These are phyloP conservation scores for Otocyon megalotis DNA, from an alignment of 2,113 vertebrate genomes.

Conservation along the genomic window DNA sequence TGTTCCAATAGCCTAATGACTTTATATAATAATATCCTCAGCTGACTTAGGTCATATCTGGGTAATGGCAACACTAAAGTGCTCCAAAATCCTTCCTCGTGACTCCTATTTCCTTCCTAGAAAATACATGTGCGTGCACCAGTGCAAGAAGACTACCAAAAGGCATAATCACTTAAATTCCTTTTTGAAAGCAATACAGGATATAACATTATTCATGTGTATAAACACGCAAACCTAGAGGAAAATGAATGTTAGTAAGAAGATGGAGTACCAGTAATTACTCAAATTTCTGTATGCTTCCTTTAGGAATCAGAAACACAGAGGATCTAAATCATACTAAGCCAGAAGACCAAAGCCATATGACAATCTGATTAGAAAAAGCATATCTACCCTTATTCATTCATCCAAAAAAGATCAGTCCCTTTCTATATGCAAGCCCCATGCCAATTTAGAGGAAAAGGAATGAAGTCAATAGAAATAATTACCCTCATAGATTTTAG, in stretches of 20 bases:
- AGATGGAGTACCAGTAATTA: background rate
- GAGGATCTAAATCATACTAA: background rate
- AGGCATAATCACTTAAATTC: background rate
- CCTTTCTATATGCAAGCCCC: background rate
- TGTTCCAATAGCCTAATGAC: background rate
- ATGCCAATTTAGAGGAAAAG: background rate
- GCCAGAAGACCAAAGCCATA: background rate
- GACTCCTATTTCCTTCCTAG: background rate
- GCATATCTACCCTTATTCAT: background rate
- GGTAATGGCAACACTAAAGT: background rate
- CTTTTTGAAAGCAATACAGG: background rate
- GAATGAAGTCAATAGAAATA: background rate
- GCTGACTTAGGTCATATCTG: background rate
- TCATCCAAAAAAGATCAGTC: background rate
- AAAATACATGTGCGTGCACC: background rate
- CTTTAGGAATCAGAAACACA: background rate
- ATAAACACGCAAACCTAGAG: background rate
- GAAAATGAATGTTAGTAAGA: background rate
- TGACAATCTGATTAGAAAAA: background rate
- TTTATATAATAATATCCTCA: background rate
- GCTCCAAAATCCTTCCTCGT: background rate
- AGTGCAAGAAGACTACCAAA: background rate
- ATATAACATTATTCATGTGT: background rate
- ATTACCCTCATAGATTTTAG: background rate
- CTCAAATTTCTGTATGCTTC: background rate